Evolutionary conservation across 2,797 vertebrate species (phyloP).

Genomic region (Philypnodon macrostomus): DNA sequence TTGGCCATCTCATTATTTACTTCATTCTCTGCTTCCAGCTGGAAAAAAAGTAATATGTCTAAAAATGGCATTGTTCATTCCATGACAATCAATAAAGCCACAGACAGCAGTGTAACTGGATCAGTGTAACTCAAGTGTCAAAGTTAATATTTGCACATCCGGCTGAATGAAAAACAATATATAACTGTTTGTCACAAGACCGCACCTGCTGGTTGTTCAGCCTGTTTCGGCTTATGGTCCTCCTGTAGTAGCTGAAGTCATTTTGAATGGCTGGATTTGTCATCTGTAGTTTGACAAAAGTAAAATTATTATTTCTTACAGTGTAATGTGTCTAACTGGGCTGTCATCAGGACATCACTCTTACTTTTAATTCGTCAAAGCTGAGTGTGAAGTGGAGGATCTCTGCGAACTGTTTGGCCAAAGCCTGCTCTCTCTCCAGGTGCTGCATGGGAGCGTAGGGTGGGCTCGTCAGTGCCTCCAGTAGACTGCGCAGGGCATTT

Average conservation of each 20-base stretch:
- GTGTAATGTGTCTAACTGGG: neutral
- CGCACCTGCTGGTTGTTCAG: constrained; percentile 89
- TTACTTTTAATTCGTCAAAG: constrained; percentile 90
- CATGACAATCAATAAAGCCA: too few species aligned
- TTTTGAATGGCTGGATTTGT: constrained; percentile 94
- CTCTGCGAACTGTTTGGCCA: constrained; percentile 91
- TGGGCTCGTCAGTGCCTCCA: constrained; percentile 89
- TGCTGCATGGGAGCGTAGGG: constrained; percentile 90
- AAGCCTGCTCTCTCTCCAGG: constrained; percentile 87
- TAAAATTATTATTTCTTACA: neutral
- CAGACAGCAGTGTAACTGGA: too few species aligned
- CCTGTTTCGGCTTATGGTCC: constrained; percentile 89
- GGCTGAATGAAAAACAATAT: too few species aligned
- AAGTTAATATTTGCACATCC: too few species aligned
- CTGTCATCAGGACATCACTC: constrained; percentile 1
- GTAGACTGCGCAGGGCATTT: constrained; percentile 86
- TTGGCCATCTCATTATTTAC: constrained; percentile 95
- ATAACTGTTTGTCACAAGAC: neutral
- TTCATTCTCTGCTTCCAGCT: constrained; percentile 89
- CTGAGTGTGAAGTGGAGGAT: constrained; percentile 92
- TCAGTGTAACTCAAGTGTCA: neutral
- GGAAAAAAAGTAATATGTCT: constrained; percentile 8
- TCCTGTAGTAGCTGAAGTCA: constrained; percentile 92
- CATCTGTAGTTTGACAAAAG: constrained; percentile 73
- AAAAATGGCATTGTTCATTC: neutral